Evolutionary conservation across 2,797 vertebrate species (phyloP), one percentile per base, ranked within the genome.

Genomic region (Malacoctenus gilli): DNA sequence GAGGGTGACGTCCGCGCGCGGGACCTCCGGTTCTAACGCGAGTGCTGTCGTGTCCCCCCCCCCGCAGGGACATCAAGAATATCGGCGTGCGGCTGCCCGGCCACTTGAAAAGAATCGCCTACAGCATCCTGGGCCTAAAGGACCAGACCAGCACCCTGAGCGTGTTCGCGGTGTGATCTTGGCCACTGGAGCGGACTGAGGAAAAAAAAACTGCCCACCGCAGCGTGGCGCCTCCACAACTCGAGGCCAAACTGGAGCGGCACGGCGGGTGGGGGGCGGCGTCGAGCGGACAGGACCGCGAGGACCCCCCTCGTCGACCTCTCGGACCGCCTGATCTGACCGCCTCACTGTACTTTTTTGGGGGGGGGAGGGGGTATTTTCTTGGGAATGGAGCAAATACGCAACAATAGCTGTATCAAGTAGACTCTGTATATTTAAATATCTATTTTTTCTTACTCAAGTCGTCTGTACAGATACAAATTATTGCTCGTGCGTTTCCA

Each of bases 81-180:
- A 94, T 98, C 0, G 97, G 96, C 0, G 95, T 99, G 50, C 94
- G 95, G 10, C 88, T 97, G 30, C 96, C 96, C 0, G 96, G 96
- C 3, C 96, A 99, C 88, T 91, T 98, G 89, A 98, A 98, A 79
- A 93, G 97, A 63, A 95, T 98, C 0, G 93, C 94, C 61, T 97
- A 96, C 85, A 98, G 97, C 89, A 93, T 99, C 68, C 69, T 98
- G 89, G 94, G 95, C 12, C 87, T 99, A 65, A 96, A 95, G 87
- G 96, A 98, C 85, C 95, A 96, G 82, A 94, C 92, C 8, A 95
- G 90, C 67, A 91, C 92, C 0, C 85, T 95, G 74, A 96, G 95
- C 5, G 91, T 93, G 57, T 95, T 95, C 25, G 90, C 91, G 2
- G 91, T 93, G 85, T 93, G 90, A 93, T 59, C 31, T 15, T 19